Evolutionary conservation across 2,797 vertebrate genomes (phyloP), one percentile per base, ranked within the genome.

Genomic region (Sandelia bainsii): DNA sequence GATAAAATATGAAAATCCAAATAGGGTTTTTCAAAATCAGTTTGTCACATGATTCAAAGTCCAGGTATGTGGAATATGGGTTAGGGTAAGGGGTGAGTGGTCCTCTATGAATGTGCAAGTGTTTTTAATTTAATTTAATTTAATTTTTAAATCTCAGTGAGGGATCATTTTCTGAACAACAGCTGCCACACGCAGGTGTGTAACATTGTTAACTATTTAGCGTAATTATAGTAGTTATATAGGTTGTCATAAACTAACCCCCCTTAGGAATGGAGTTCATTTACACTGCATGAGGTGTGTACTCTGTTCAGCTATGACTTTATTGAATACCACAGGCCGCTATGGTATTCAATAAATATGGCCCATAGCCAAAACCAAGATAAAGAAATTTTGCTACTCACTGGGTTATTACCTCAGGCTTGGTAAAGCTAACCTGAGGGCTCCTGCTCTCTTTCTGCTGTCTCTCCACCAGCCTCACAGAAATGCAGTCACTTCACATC

Each of bases 391-490:
- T 60, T 84, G 74, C 60, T 32, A 59, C 79, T 82, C 62, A 52
- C 61, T 82, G 64, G 53, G 78, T 86, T 85, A 77, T 80, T 78
- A 81, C 77, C 69, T 77, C 56, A 63, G 72, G 81, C 69, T 70
- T 40, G 23, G 34, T 48, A 62, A 49, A 63, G 71, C 79, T 80
- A 67, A 78, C 68, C 45, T 66, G 57, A 86, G 77, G 62, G 71
- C 68, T 67, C 53, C 37, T n/a, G n/a, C 45, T 74, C 54, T 82
- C 25, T 62, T 39, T 65, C 39, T 63, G 29, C 69, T 71, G 57
- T 57, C 48, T 58, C 32, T 78, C 40, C 27, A 32, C 44, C 46
- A 23, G 39, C 54, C 46, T 56, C 39, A 74, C 46, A 23, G 27
- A 29, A 29, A 29, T 29, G 3, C 27, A 29, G 27, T 29, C 32